Evolutionary conservation across 92 coral and sea anemone species (phyloP), one percentile per base, ranked within the genome.

Genomic region (Meandrina meandrites): DNA sequence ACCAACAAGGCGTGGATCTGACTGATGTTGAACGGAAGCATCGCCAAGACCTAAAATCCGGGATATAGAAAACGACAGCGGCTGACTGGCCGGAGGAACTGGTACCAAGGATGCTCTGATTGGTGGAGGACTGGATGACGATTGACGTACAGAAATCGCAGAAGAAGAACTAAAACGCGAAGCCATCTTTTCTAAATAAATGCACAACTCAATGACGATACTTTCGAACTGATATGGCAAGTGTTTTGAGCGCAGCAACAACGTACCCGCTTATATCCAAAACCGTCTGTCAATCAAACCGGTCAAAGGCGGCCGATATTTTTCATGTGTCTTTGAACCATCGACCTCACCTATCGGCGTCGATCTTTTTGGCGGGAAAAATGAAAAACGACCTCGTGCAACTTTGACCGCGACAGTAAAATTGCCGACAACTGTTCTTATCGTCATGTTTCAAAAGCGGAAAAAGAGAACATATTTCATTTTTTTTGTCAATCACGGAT

Each of bases 1-100:
- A 85, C 88, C 88, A 19, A 53, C 28, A 0, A 4, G 53, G 7
- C 21, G 42, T 17, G 86, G 12, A 45, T 64, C 17, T 12, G 47
- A 51, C 22, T n/a, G 40, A 83, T 50, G 4, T 15, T 71, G 86
- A 56, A 31, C n/a, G 48, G 22, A 5, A 21, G 18, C 24, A 21
- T 64, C 88, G 62, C 76, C 88, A 10, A 57, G 54, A 5, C 76
- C 88, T 47, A 85, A 34, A 18, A 85, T 85, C 28, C 82, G 82
- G 37, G 81, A 75, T 13, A 85, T 85, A 16, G 88, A 85, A 76
- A 85, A 85, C 2, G 88, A 85, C 45, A 85, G 75, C 4, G 76
- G 82, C 28, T 76, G 88, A 42, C 45, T 57, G 75, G 32, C 30
- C 14, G 31, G 31, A 7, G 68, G 30, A 42, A 42, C 88, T 58